Conservation (phyloP, 2,113 vertebrate species). For the Sylvicapra grimmia region DNA sequence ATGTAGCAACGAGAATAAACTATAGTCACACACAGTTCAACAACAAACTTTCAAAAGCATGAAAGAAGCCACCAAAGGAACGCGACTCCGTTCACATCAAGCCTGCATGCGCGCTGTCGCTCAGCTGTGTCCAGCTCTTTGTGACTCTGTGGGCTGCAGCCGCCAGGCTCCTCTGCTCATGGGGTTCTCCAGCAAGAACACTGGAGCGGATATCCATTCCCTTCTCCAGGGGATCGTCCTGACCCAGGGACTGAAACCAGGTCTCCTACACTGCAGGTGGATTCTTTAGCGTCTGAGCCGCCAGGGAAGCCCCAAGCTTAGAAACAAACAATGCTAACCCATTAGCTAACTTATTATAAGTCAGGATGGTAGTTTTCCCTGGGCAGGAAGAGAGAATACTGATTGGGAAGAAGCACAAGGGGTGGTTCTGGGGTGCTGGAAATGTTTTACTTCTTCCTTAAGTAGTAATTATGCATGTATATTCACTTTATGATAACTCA, state of each 20-base stretch:
- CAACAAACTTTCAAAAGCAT: background rate
- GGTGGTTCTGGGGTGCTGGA: background rate
- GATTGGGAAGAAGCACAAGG: background rate
- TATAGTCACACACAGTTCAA: background rate
- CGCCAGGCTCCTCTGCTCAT: background rate
- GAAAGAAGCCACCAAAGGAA: background rate
- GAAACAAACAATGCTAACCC: background rate
- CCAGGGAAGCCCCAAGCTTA: background rate
- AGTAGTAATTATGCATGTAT: background rate
- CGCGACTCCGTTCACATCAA: background rate
- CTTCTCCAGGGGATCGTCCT: background rate
- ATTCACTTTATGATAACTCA: background rate
- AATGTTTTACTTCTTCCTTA: background rate
- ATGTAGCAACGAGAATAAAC: background rate
- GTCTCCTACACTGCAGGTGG: background rate
- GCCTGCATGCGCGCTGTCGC: fast-evolving
- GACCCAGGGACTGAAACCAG: background rate
- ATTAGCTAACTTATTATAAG: background rate
- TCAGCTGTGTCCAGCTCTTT: background rate
- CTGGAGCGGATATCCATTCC: background rate
- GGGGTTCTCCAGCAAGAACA: background rate
- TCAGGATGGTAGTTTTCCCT: background rate
- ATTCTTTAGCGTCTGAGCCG: background rate
- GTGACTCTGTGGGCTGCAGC: background rate
- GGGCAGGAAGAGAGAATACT: background rate